phyloP scores from a whole-genome alignment of 2,113 vertebrate genomes.

The Upupa epops region DNA sequence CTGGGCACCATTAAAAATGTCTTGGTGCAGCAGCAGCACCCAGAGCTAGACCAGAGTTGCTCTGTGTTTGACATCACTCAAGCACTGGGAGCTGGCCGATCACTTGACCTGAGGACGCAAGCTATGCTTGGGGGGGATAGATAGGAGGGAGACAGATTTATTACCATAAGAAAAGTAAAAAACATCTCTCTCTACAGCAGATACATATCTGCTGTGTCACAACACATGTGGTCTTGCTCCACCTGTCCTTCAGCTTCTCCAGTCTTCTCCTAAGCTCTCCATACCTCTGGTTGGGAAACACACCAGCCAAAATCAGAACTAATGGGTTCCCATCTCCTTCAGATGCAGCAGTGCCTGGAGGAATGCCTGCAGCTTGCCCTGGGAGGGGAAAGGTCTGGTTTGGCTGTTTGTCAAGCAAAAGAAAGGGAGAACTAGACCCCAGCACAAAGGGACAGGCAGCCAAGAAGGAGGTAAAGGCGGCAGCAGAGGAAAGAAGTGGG shows the following conservation, averaged over 20 bases:
- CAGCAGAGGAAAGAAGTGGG: not conserved
- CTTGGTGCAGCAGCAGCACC: not conserved
- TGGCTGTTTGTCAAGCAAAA: not conserved
- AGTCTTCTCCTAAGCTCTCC: slow-evolving; percentile 25
- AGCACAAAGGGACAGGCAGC: not conserved
- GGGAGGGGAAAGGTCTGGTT: not conserved
- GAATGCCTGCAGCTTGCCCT: not conserved
- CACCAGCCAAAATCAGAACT: not conserved
- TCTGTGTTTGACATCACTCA: not conserved
- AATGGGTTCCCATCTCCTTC: slow-evolving; percentile 20
- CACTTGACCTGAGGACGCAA: not conserved
- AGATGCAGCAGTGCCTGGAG: not conserved
- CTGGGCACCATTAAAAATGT: not conserved
- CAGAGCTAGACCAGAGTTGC: not conserved
- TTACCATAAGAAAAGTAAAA: slow-evolving; percentile 40
- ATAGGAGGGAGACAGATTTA: not conserved
- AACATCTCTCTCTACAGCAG: not conserved
- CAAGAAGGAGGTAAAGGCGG: not conserved
- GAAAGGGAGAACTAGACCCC: not conserved
- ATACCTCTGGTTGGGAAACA: slow-evolving; percentile 55
- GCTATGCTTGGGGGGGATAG: not conserved
- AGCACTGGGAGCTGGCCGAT: not conserved
- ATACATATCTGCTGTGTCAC: slow-evolving; percentile 57
- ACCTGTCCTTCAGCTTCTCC: slow-evolving; percentile 33
- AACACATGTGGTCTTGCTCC: slow-evolving; percentile 39